phyloP scores from a whole-genome alignment of 2,888 invertebrate species.

The Cephalotes varians region DNA sequence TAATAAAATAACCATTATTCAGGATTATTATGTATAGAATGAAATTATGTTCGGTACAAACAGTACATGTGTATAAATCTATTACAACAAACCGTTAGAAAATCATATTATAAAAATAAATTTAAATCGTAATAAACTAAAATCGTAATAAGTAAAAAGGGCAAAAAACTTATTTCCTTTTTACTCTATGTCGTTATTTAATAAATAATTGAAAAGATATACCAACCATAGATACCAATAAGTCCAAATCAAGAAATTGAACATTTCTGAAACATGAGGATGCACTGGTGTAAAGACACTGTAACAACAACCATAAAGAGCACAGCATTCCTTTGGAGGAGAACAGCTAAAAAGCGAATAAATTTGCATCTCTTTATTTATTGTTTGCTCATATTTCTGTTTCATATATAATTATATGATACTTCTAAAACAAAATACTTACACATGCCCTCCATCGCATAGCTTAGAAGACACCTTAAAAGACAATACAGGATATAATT shows the following conservation, averaged over 20 bases:
- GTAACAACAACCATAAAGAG: slow-evolving; percentile 88
- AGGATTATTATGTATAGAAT: background rate
- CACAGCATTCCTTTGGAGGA: slow-evolving; percentile 92
- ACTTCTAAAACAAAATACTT: slow-evolving; percentile 66
- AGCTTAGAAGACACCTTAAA: slow-evolving; percentile 80
- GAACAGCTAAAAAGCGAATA: slow-evolving; percentile 87
- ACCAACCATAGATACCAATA: slow-evolving; percentile 90
- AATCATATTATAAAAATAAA: background rate
- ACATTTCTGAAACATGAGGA: slow-evolving; percentile 87
- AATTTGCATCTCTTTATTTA: slow-evolving; percentile 14
- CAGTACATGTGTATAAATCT: background rate
- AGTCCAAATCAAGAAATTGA: slow-evolving; percentile 89
- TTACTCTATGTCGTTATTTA: background rate
- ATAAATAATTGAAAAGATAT: background rate
- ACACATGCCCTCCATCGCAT: slow-evolving; percentile 82
- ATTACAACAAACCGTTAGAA: background rate
- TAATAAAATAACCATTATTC: background rate
- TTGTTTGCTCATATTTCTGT: background rate
- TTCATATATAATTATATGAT: background rate
- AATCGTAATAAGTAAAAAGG: background rate
- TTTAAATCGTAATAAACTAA: background rate
- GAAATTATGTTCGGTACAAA: background rate
- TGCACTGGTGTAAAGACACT: slow-evolving; percentile 87
- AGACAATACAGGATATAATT: slow-evolving; percentile 26
- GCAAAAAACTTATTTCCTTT: slow-evolving; percentile 16